Evolutionary conservation across 2,113 vertebrate genomes (phyloP), one percentile per base, ranked within the genome.

Genomic region (Epinephelus fuscoguttatus): DNA sequence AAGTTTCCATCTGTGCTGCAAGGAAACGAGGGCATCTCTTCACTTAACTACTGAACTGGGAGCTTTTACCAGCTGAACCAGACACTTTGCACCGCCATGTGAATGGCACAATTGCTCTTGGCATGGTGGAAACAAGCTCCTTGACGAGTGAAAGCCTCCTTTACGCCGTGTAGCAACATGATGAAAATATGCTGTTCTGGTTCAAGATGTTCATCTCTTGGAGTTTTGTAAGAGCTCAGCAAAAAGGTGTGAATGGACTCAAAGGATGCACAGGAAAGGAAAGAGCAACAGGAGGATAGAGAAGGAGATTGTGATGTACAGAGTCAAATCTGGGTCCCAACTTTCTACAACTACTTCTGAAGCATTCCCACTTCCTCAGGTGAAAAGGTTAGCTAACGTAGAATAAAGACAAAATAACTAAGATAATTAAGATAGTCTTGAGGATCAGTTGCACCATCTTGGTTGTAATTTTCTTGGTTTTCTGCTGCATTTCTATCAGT

Each of bases 101-200:
- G 3, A 66, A 62, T 13, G 52, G 11, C n/a, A 42, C 21, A 47
- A 27, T 60, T 56, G 62, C 57, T 76, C 56, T 84, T 66, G 64
- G 55, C 56, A 7, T 23, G 40, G 18, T 23, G 21, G 70, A 63
- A 69, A 62, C 30, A 30, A 56, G 62, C 67, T 59, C 33, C n/a
- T 66, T n/a, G 70, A 79, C 33, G n/a, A 19, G 10, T 8, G 7
- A 64, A 82, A 74, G 61, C 55, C 55, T 60, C 47, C 5, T 78
- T 77, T 17, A 50, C 21, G 11, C 42, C 12, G 13, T 21, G 37
- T 18, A 25, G 56, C n/a, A 40, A 4, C 3, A 4, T 17, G 25
- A 19, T 60, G 27, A 60, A 63, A 76, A 76, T 12, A 60, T n/a
- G n/a, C n/a, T 56, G 69, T 11, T 76, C 49, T 37, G 57, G 63